Evolutionary conservation across 2,888 invertebrate species (phyloP).

Genomic region (Phrixothrix hirtus): DNA sequence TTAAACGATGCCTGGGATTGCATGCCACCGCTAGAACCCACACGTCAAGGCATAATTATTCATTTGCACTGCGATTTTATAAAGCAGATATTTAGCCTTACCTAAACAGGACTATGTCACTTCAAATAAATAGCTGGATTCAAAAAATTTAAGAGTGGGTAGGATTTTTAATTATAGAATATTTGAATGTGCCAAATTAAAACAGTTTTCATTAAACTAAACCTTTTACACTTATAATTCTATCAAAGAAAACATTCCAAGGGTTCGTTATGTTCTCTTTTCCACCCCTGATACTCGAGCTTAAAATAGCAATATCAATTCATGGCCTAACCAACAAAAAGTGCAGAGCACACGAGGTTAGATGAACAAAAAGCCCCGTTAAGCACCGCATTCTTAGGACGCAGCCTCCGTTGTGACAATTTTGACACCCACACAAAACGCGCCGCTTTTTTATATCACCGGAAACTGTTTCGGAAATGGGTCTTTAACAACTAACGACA

Average conservation of each 20-base stretch:
- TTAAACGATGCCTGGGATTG: conserved; percentile 55
- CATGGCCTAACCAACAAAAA: conserved; percentile 21
- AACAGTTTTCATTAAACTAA: neutral
- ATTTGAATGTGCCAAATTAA: no score
- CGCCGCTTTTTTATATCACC: conserved; percentile 28
- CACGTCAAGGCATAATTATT: conserved; percentile 52
- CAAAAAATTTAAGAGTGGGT: no score
- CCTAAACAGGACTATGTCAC: no score
- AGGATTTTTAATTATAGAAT: no score
- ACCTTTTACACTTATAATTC: neutral
- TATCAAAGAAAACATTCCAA: neutral
- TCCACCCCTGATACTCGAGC: conserved; percentile 20
- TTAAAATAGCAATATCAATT: conserved; percentile 39
- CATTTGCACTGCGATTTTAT: conserved; percentile 49
- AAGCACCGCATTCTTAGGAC: conserved; percentile 17
- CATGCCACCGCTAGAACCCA: conserved; percentile 47
- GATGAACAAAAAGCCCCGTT: conserved; percentile 17
- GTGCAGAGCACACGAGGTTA: conserved; percentile 5
- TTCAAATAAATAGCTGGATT: neutral
- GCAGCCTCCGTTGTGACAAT: conserved; percentile 20
- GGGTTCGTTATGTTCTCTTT: conserved; percentile 24
- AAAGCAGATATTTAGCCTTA: no score
- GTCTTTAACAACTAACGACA: conserved; percentile 32
- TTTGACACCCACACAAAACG: conserved; percentile 28
- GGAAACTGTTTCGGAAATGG: conserved; percentile 36